Conservation (phyloP, 1,140 invertebrate genomes). For the Tetramorium parvispinum region DNA sequence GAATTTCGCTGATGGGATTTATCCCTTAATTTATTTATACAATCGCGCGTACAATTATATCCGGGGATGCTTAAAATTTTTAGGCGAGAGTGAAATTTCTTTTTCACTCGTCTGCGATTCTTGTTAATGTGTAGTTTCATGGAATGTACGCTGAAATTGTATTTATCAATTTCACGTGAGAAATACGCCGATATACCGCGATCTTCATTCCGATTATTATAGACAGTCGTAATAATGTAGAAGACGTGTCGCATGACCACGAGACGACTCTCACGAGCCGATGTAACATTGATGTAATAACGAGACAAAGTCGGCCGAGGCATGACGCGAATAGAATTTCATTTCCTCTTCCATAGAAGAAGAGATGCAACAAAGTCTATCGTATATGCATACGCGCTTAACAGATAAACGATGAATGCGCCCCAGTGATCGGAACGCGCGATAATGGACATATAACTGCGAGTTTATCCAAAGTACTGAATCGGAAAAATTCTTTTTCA, state of each 20-base stretch:
- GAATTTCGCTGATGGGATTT: not conserved
- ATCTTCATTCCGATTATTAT: conserved; percentile 13
- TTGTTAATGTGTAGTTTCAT: not conserved
- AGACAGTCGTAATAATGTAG: not conserved
- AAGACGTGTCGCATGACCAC: conserved; percentile 13
- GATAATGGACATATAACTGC: conserved; percentile 42
- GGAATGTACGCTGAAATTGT: not conserved
- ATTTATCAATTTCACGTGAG: not conserved
- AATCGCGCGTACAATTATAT: not conserved
- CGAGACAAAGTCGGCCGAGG: conserved; percentile 55
- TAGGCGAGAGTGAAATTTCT: too few species aligned
- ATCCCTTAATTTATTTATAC: not conserved
- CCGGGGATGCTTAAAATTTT: not conserved
- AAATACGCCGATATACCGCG: not conserved
- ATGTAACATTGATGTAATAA: conserved; percentile 57
- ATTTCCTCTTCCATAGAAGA: conserved; percentile 46
- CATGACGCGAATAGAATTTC: conserved; percentile 59
- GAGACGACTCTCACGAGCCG: conserved; percentile 38
- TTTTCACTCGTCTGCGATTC: not conserved
- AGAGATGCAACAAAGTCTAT: conserved; percentile 40
- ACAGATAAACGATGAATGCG: conserved; percentile 54
- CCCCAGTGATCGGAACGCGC: conserved; percentile 10
- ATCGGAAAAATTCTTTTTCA: conserved; percentile 40
- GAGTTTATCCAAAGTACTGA: conserved; percentile 43
- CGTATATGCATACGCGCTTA: conserved; percentile 33